Evolutionary conservation across 2,888 invertebrate genomes (phyloP).

Genomic region (Hypomecis atomaria): DNA sequence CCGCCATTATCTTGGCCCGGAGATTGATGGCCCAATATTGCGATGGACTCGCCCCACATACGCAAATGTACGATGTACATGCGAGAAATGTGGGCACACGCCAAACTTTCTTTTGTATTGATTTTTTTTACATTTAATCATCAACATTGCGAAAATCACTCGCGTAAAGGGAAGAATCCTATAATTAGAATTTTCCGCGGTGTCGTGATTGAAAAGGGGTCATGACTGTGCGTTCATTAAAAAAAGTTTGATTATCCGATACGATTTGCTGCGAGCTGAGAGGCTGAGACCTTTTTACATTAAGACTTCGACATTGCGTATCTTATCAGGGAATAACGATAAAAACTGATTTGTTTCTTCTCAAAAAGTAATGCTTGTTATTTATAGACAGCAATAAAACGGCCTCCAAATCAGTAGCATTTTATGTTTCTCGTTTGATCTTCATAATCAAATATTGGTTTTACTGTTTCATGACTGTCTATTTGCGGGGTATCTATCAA

Average conservation of each 20-base stretch:
- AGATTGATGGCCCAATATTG: conserved; percentile 77
- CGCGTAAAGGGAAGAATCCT: conserved; percentile 1
- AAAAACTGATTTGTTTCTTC: conserved; percentile 33
- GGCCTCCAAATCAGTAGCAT: conserved; percentile 40
- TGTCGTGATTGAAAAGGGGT: conserved; percentile 15
- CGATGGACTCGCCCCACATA: conserved; percentile 59
- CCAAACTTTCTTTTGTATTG: neutral
- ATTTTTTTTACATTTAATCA: too few species aligned
- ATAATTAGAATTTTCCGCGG: neutral
- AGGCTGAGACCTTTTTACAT: conserved; percentile 12
- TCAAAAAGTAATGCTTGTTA: conserved; percentile 37
- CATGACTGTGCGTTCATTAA: conserved; percentile 13
- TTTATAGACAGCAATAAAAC: conserved; percentile 51
- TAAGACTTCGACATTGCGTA: conserved; percentile 4
- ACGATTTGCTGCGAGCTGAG: neutral
- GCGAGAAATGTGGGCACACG: conserved; percentile 19
- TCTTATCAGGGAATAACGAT: conserved; percentile 18
- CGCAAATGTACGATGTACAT: conserved; percentile 36
- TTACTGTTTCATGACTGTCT: conserved; percentile 30
- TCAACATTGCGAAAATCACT: neutral
- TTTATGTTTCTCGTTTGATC: conserved; percentile 35
- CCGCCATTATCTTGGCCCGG: conserved; percentile 70
- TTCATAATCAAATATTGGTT: conserved; percentile 41
- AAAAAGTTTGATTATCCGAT: conserved; percentile 9
- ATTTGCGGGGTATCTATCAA: conserved; percentile 27